phyloP scores from a whole-genome alignment of 2,797 vertebrate species.

The Triplophysa bombifrons region DNA sequence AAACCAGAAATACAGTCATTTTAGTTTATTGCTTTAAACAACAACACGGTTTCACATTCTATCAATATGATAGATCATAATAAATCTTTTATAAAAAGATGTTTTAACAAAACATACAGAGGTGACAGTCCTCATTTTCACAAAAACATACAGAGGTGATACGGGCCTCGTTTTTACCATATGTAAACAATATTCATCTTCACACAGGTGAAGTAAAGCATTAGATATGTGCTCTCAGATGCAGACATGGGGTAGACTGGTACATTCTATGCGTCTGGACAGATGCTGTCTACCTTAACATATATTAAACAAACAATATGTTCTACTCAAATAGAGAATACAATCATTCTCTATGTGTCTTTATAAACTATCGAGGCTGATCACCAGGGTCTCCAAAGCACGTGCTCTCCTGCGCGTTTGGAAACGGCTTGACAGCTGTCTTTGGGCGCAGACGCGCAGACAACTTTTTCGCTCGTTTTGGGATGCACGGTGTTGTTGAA shows the following conservation, averaged over 20 bases:
- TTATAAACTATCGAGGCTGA: background rate
- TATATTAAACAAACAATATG: constrained; percentile 45
- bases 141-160: background rate
- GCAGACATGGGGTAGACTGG: constrained; percentile 36
- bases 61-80: constrained; percentile 46
- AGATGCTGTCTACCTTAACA: constrained; percentile 46
- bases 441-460: constrained; percentile 9
- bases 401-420: background rate
- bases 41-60: constrained; percentile 6
- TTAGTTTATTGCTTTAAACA: constrained; percentile 10
- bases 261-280: constrained; percentile 45
- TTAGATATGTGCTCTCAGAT: constrained; percentile 36
- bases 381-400: constrained; percentile 74
- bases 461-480: background rate
- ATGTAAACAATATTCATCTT: constrained; percentile 55
- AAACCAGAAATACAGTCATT: background rate
- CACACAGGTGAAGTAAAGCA: constrained; percentile 46
- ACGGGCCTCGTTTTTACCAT: constrained; percentile 50
- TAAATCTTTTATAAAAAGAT: background rate
- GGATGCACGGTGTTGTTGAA: constrained; percentile 44
- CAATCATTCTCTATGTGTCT: constrained; percentile 33
- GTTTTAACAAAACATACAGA: background rate
- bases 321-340: constrained; percentile 46
- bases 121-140: constrained; percentile 5
- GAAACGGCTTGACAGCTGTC: background rate